Conservation (phyloP, 2,888 invertebrate species). For the Tipula vernalis region DNA sequence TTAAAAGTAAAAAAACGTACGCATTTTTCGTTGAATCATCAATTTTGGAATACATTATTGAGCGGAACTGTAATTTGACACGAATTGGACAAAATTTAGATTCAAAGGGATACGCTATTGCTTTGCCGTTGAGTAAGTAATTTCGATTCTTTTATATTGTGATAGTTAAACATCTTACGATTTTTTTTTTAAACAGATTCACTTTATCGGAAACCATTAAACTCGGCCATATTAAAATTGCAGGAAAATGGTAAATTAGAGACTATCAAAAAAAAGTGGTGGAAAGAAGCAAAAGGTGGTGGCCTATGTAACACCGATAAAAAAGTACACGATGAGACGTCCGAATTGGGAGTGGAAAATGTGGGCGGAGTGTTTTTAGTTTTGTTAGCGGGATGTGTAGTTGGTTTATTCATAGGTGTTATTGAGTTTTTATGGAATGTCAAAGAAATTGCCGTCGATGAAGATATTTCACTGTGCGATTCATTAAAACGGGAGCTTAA, state of each 20-base stretch:
- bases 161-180: too few species aligned
- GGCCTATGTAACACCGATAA: not conserved
- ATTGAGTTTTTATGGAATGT: slow-evolving; percentile 80
- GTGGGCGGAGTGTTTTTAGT: slow-evolving; percentile 89
- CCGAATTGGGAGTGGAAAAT: slow-evolving; percentile 41
- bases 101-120: slow-evolving; percentile 88
- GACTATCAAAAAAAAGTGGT: slow-evolving; percentile 82
- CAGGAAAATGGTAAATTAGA: slow-evolving; percentile 79
- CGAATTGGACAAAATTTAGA: slow-evolving; percentile 74
- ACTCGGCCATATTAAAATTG: slow-evolving; percentile 76
- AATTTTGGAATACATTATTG: slow-evolving; percentile 81
- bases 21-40: slow-evolving; percentile 96
- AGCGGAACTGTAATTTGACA: slow-evolving; percentile 72
- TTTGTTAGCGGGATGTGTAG: slow-evolving; percentile 55
- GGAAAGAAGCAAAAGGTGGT: slow-evolving; percentile 41
- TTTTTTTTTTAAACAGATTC: slow-evolving; percentile 42
- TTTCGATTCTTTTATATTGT: not conserved
- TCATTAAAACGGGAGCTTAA: not conserved
- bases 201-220: slow-evolving; percentile 66
- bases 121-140: slow-evolving; percentile 74
- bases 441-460: slow-evolving; percentile 59
- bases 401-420: slow-evolving; percentile 62
- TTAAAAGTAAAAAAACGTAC: slow-evolving; percentile 64
- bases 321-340: slow-evolving; percentile 23
- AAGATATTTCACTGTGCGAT: slow-evolving; percentile 30